These are phyloP conservation scores for Eutolmus rufibarbis DNA, from an alignment of 2,888 invertebrate genomes.

Conservation along the genomic window DNA sequence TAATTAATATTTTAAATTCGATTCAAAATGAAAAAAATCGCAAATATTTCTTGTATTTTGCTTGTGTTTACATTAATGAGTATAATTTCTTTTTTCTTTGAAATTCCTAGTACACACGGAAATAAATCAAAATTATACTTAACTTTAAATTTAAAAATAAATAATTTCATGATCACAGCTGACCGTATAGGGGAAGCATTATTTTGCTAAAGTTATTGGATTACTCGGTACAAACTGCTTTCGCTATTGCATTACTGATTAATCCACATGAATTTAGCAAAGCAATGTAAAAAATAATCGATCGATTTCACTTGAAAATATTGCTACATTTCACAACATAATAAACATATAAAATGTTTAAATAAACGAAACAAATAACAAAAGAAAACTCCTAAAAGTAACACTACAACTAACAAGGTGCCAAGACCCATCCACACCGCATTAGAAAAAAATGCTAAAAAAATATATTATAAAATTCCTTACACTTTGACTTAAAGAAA, in stretches of 20 bases:
- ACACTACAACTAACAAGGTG: constrained; percentile 16
- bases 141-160: neutral
- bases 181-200: constrained; percentile 4
- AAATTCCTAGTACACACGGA: neutral
- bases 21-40: neutral
- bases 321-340: constrained; percentile 17
- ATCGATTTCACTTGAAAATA: constrained; percentile 8
- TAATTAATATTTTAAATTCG: constrained; percentile 14
- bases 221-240: neutral
- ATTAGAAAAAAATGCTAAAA: constrained; percentile 39
- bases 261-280: neutral
- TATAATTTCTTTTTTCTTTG: neutral
- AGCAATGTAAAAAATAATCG: neutral
- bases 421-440: constrained; percentile 17
- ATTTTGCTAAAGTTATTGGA: neutral
- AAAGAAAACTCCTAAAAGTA: constrained; percentile 19
- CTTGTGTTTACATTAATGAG: neutral
- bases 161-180: constrained; percentile 21
- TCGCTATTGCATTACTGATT: neutral
- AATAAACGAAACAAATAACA: constrained; percentile 7
- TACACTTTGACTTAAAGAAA: constrained; percentile 8
- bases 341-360: neutral
- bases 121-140: neutral
- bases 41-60: neutral
- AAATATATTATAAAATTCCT: constrained; percentile 40